Evolutionary conservation across 2,797 vertebrate species (phyloP).

Genomic region (Spinus olivaceus): DNA sequence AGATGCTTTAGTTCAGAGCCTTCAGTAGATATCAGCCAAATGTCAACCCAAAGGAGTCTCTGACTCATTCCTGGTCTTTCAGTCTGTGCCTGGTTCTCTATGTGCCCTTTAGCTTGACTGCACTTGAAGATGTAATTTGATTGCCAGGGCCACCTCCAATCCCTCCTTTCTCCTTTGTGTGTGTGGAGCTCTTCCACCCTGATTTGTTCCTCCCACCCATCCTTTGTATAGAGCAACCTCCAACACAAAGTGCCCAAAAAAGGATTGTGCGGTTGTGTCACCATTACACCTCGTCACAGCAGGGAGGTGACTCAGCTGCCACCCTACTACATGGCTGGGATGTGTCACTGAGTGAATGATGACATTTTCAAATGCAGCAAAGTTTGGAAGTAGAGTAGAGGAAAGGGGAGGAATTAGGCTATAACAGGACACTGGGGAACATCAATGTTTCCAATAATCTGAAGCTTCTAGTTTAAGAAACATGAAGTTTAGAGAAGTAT

Average conservation of each 20-base stretch:
- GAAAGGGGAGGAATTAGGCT: not conserved
- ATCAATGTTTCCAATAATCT: not conserved
- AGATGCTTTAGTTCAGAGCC: not conserved
- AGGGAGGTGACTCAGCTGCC: slow-evolving; percentile 62
- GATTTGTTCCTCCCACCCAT: slow-evolving; percentile 53
- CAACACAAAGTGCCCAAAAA: slow-evolving; percentile 52
- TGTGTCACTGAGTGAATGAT: slow-evolving; percentile 54
- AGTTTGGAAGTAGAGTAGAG: not conserved
- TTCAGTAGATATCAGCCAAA: not conserved
- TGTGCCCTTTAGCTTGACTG: not conserved
- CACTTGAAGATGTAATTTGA: not conserved
- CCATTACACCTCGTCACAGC: slow-evolving; percentile 6
- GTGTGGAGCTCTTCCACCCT: not conserved
- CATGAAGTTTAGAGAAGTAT: not conserved
- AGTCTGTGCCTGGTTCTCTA: not conserved
- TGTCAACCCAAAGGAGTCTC: not conserved
- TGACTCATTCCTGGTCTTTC: not conserved
- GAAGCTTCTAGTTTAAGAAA: not conserved
- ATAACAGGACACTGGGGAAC: not conserved
- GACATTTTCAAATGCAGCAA: slow-evolving; percentile 16
- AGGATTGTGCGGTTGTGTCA: slow-evolving; percentile 50
- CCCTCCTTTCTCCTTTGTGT: not conserved
- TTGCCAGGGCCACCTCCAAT: slow-evolving; percentile 18
- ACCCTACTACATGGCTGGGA: slow-evolving; percentile 32
- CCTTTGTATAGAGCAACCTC: slow-evolving; percentile 54